These are phyloP conservation scores for Denticeps clupeoides DNA, from an alignment of 2,797 vertebrate species.

Conservation along the genomic window DNA sequence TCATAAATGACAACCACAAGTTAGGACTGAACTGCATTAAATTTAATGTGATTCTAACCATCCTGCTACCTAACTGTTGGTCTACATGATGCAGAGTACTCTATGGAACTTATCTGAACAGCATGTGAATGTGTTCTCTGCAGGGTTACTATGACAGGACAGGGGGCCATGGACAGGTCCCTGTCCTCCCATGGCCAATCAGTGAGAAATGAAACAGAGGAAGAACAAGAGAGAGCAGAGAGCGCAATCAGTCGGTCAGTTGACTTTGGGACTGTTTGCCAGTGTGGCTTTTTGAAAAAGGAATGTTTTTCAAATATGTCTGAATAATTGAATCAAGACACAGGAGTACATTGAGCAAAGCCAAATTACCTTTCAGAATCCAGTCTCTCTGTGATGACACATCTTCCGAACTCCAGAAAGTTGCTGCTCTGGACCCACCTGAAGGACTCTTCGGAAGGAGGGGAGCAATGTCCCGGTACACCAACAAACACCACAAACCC, in stretches of 20 bases:
- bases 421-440: conserved; percentile 47
- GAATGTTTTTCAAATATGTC: too few relatives aligned
- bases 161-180: conserved; percentile 17
- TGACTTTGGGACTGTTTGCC: too few relatives aligned
- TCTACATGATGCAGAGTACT: too few relatives aligned
- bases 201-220: conserved; percentile 19
- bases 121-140: too few relatives aligned
- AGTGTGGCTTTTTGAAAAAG: too few relatives aligned
- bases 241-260: conserved; percentile 20
- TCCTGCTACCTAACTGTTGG: too few relatives aligned
- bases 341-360: too few relatives aligned
- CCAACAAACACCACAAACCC: not conserved
- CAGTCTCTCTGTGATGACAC: conserved; percentile 50
- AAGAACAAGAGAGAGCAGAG: conserved; percentile 13
- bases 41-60: too few relatives aligned
- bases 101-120: too few relatives aligned
- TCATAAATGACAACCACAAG: too few relatives aligned
- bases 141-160: conserved; percentile 27
- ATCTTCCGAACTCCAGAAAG: conserved; percentile 68
- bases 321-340: too few relatives aligned
- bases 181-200: conserved; percentile 22
- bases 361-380: conserved; percentile 33
- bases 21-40: too few relatives aligned
- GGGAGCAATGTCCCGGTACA: conserved; percentile 59
- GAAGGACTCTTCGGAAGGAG: conserved; percentile 47